These are phyloP conservation scores for Volucella inanis DNA, from an alignment of 2,888 invertebrate species.

Conservation along the genomic window DNA sequence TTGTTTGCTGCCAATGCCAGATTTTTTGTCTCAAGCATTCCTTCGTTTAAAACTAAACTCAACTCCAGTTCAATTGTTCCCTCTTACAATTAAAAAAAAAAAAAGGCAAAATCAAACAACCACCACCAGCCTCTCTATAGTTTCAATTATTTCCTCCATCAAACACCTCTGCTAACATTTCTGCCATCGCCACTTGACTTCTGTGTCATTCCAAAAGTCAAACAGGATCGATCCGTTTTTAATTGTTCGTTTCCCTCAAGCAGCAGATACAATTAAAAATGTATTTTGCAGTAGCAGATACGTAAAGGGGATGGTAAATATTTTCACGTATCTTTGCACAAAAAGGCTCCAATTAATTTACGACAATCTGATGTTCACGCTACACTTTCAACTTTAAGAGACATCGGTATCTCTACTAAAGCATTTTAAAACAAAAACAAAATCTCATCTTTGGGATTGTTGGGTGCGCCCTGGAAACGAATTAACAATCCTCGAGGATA, in stretches of 20 bases:
- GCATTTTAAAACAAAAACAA: constrained; percentile 23
- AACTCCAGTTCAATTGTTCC: neutral
- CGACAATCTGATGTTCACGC: constrained; percentile 37
- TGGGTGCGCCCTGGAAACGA: constrained; percentile 7
- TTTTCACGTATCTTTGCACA: constrained; percentile 39
- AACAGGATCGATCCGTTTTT: constrained; percentile 59
- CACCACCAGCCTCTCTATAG: neutral
- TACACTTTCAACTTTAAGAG: constrained; percentile 27
- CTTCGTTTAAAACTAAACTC: neutral
- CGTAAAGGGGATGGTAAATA: constrained; percentile 10
- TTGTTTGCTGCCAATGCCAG: too few relatives aligned
- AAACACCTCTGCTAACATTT: constrained; percentile 25
- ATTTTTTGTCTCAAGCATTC: too few relatives aligned
- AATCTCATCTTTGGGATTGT: constrained; percentile 56
- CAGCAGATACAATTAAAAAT: constrained; percentile 43
- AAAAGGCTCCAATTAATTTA: constrained; percentile 66
- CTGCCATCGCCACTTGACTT: constrained; percentile 46
- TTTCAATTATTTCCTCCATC: constrained; percentile 32
- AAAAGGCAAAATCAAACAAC: too few relatives aligned
- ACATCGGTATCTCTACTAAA: neutral
- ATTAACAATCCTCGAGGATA: constrained; percentile 25
- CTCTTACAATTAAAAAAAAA: too few relatives aligned
- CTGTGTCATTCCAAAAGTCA: constrained; percentile 51
- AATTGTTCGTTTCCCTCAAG: constrained; percentile 46
- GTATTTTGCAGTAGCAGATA: neutral